phyloP scores from a whole-genome alignment of 2,113 vertebrate species.

The Coturnix japonica region DNA sequence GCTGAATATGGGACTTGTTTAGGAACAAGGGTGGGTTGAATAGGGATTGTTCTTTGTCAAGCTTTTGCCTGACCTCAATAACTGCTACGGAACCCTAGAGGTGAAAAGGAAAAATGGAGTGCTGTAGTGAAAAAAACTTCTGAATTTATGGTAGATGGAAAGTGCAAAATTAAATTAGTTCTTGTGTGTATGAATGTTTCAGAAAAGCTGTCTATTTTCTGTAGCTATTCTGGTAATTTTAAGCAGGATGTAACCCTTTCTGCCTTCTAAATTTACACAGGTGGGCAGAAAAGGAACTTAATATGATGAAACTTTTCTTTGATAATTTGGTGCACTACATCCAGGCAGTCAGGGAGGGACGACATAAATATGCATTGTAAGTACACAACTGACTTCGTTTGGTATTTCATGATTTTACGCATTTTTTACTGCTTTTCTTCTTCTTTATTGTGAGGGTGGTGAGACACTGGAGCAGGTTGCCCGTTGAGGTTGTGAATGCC shows the following conservation, averaged over 20 bases:
- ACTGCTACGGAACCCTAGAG: not conserved
- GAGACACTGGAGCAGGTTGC: too few species aligned
- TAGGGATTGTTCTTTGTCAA: not conserved
- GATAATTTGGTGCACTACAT: slow-evolving; percentile 98
- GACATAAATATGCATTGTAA: slow-evolving; percentile 94
- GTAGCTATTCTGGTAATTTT: not conserved
- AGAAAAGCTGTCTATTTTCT: not conserved
- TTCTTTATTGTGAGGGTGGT: not conserved
- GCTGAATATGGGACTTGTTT: not conserved
- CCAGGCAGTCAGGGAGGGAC: slow-evolving; percentile 91
- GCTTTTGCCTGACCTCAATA: not conserved
- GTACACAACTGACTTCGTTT: slow-evolving; percentile 59
- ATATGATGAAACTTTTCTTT: slow-evolving; percentile 99
- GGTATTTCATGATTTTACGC: not conserved
- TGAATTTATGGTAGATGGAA: not conserved
- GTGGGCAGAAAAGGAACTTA: slow-evolving; percentile 99
- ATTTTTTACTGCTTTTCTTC: not conserved
- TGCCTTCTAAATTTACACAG: slow-evolving; percentile 75
- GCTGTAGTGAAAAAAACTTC: not conserved
- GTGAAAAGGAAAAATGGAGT: not conserved
- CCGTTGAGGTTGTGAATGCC: too few species aligned
- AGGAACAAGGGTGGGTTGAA: not conserved
- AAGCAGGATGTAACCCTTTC: slow-evolving; percentile 29
- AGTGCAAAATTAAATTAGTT: not conserved
- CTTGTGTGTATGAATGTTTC: not conserved